A percentile compares a stretch with the other conserved stretches of the same genome.
These are phyloP conservation scores for Lottia scabra DNA, from an alignment of 2,888 invertebrate species.

Conservation along the genomic window DNA sequence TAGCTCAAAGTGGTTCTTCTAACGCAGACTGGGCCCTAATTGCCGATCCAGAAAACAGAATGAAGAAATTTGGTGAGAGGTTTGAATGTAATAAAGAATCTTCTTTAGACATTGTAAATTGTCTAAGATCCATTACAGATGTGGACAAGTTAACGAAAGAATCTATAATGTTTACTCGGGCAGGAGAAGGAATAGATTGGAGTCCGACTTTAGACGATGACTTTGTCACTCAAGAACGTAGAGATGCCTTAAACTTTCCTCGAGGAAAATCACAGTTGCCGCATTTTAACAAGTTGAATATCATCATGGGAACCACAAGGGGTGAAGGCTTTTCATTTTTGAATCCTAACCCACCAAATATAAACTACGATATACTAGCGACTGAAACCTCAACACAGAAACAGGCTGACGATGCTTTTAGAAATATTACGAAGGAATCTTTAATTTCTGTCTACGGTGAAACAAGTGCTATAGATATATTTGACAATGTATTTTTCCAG, in stretches of 20 bases:
- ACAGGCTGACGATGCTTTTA: too few relatives aligned
- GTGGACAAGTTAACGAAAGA: too few relatives aligned
- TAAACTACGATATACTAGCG: too few relatives aligned
- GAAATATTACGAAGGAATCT: too few relatives aligned
- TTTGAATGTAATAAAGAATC: background rate
- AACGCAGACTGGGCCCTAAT: background rate
- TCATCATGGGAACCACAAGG: background rate
- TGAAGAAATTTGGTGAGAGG: background rate
- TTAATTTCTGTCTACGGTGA: background rate
- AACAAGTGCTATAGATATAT: background rate
- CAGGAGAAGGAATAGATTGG: background rate
- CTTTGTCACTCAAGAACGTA: background rate
- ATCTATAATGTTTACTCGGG: too few relatives aligned
- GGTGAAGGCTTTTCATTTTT: background rate
- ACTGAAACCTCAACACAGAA: too few relatives aligned
- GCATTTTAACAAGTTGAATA: background rate
- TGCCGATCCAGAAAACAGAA: background rate
- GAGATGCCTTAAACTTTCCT: background rate
- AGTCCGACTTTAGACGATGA: background rate
- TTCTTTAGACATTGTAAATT: background rate
- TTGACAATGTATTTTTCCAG: background rate
- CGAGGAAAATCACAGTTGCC: background rate
- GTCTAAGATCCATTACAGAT: background rate
- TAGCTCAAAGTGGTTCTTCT: slow-evolving; percentile 47
- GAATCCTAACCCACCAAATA: background rate